phyloP scores from a whole-genome alignment of 2,797 vertebrate genomes.

The Todus mexicanus region DNA sequence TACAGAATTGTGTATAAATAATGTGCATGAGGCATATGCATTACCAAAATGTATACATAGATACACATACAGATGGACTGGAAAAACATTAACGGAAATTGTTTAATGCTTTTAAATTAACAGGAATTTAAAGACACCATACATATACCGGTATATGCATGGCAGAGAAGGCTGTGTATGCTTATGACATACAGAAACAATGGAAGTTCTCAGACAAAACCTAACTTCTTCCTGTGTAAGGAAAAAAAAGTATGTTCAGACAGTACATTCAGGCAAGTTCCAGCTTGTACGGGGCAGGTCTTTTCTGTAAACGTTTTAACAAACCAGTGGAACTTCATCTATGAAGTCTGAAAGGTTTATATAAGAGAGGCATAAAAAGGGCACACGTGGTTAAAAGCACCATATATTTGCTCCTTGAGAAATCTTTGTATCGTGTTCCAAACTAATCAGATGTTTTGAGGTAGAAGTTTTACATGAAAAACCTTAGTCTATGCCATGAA shows the following conservation, averaged over 20 bases:
- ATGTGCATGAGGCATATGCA: conserved; percentile 68
- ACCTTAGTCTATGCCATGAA: neutral
- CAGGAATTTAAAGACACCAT: conserved; percentile 51
- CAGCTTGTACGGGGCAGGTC: conserved; percentile 32
- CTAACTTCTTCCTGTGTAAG: conserved; percentile 40
- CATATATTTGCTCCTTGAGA: neutral
- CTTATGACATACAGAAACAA: conserved; percentile 76
- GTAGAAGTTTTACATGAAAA: neutral
- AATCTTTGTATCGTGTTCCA: neutral
- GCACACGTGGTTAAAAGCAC: neutral
- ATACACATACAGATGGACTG: conserved; percentile 67
- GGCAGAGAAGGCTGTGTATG: conserved; percentile 71
- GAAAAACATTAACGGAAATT: conserved; percentile 66
- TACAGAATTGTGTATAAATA: conserved; percentile 46
- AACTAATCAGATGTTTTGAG: neutral
- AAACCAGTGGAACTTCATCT: neutral
- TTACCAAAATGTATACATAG: conserved; percentile 68
- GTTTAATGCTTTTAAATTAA: conserved; percentile 69
- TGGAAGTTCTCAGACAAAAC: conserved; percentile 69
- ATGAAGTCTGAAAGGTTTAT: neutral
- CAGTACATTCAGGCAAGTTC: neutral
- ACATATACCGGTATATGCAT: conserved; percentile 66
- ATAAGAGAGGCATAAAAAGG: neutral
- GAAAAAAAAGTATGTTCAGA: neutral
- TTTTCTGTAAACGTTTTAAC: neutral